These are phyloP conservation scores for Rhabditophanes sp. DNA, from an alignment of 2,888 invertebrate species.

Conservation along the genomic window DNA sequence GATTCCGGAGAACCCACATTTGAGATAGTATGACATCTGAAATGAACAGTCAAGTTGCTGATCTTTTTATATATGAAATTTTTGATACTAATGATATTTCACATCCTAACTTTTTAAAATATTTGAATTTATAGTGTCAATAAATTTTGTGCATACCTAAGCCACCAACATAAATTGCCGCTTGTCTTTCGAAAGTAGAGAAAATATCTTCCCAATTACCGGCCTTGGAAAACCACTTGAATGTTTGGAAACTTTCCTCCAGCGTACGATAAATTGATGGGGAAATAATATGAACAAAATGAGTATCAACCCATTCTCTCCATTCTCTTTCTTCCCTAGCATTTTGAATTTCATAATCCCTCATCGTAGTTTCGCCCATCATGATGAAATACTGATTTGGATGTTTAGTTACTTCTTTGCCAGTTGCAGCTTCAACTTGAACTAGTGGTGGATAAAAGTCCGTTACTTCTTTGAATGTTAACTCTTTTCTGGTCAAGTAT, in stretches of 20 bases:
- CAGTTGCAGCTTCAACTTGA: conserved; percentile 49
- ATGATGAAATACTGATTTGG: conserved; percentile 39
- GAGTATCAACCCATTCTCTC: conserved; percentile 67
- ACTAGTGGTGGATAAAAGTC: conserved; percentile 57
- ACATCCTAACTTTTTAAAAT: no score
- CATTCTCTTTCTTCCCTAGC: conserved; percentile 74
- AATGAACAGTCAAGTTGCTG: no score
- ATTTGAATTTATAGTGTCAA: no score
- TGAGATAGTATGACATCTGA: no score
- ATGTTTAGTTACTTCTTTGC: conserved; percentile 15
- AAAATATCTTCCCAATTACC: conserved; percentile 83
- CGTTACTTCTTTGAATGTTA: conserved; percentile 57
- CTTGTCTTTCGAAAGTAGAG: conserved; percentile 63
- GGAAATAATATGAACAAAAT: conserved; percentile 76
- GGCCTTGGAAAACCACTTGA: conserved; percentile 75
- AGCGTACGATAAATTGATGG: conserved; percentile 85
- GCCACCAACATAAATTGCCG: conserved; percentile 81
- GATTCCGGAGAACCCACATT: no score
- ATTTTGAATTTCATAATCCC: conserved; percentile 12
- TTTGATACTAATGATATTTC: no score
- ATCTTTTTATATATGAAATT: no score
- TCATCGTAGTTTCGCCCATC: conserved; percentile 19
- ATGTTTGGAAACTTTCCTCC: conserved; percentile 71
- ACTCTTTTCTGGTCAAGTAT: conserved; percentile 50
- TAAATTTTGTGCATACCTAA: conserved; percentile 82